Percentiles rank a stretch among this genome's conserved stretches.
Evolutionary conservation across 2,113 vertebrate species (phyloP).

Genomic region (Brachyhypopomus occidentalis): DNA sequence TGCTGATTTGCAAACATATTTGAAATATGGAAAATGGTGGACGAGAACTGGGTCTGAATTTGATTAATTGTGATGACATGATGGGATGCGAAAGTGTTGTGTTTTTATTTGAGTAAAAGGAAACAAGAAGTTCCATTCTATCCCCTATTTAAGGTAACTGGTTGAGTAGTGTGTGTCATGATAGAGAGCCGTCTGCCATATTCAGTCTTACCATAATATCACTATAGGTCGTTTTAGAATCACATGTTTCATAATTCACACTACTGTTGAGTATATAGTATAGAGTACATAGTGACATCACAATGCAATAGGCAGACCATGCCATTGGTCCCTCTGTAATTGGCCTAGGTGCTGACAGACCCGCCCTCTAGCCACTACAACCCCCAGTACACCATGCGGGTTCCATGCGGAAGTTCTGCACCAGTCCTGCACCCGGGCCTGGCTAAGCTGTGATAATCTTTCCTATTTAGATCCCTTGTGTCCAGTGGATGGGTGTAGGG

Average conservation of each 20-base stretch:
- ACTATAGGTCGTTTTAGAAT: not conserved
- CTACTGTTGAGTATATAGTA: not conserved
- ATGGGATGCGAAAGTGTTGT: not conserved
- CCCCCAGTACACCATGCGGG: constrained; percentile 66
- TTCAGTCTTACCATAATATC: no score
- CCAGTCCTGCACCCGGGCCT: constrained; percentile 52
- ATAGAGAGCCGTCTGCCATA: no score
- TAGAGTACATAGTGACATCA: not conserved
- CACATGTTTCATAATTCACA: not conserved
- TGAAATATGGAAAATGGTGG: not conserved
- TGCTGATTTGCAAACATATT: not conserved
- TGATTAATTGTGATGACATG: not conserved
- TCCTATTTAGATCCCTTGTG: no score
- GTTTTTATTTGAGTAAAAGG: not conserved
- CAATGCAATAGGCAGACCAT: not conserved
- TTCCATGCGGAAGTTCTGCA: constrained; percentile 66
- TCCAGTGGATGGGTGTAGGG: no score
- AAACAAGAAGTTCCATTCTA: not conserved
- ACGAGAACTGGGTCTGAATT: no score
- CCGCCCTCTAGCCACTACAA: no score
- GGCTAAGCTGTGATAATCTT: no score
- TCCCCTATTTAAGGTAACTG: not conserved
- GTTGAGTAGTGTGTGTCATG: no score
- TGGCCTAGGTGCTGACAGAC: constrained; percentile 12
- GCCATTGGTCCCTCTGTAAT: no score